Conservation (phyloP, 2,797 vertebrate species). For the Eupleurogrammus muticus region DNA sequence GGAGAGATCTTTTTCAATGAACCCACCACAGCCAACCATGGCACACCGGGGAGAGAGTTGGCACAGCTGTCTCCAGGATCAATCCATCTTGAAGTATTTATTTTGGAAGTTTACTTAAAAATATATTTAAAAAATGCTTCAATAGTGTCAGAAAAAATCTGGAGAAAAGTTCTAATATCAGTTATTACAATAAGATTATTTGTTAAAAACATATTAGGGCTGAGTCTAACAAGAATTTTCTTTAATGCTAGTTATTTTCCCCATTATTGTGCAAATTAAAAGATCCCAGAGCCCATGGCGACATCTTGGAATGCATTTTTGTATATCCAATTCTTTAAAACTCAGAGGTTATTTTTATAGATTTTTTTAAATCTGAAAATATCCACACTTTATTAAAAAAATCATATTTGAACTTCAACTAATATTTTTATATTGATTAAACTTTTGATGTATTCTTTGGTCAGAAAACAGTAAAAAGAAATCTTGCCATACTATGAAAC, state of each 20-base stretch:
- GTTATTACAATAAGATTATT: not conserved
- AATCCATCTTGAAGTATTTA: constrained; percentile 31
- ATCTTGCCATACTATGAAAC: too few species aligned
- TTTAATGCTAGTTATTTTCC: not conserved
- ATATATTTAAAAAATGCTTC: not conserved
- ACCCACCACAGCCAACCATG: constrained; percentile 58
- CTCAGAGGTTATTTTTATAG: too few species aligned
- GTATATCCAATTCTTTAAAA: too few species aligned
- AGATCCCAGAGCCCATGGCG: not conserved
- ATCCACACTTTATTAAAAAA: too few species aligned
- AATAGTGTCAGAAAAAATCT: not conserved
- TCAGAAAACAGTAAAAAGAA: not conserved
- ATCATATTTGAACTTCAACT: not conserved
- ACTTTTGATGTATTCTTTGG: too few species aligned
- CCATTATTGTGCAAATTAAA: not conserved
- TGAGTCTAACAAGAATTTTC: not conserved
- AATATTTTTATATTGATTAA: not conserved
- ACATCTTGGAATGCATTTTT: constrained; percentile 2
- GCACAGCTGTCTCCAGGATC: constrained; percentile 59
- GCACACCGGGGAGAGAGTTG: constrained; percentile 56
- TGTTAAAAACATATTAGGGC: not conserved
- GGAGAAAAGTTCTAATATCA: not conserved
- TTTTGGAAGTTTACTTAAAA: not conserved
- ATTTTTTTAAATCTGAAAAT: too few species aligned
- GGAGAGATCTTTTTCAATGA: constrained; percentile 75